Evolutionary conservation across 2,888 invertebrate genomes (phyloP).

Genomic region (Papilio elwesi): DNA sequence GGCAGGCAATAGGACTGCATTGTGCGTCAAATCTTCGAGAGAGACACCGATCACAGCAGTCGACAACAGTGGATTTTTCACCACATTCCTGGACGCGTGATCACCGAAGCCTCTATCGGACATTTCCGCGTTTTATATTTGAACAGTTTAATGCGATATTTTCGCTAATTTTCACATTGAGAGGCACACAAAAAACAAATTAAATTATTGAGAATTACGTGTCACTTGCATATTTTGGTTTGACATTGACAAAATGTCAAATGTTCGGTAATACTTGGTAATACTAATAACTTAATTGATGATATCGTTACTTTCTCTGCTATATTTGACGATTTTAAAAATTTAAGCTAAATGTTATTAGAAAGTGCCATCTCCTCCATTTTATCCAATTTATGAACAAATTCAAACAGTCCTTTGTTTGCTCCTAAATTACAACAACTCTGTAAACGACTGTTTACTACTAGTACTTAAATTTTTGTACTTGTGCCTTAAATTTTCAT

Average conservation of each 20-base stretch:
- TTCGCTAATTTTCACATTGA: slow-evolving; percentile 78
- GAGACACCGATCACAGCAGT: slow-evolving; percentile 89
- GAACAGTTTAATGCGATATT: slow-evolving; percentile 67
- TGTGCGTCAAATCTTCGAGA: slow-evolving; percentile 89
- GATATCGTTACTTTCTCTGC: neutral
- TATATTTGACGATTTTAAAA: neutral
- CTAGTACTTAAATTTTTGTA: too few relatives aligned
- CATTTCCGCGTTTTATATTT: slow-evolving; percentile 62
- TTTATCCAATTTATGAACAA: too few relatives aligned
- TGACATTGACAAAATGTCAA: slow-evolving; percentile 52
- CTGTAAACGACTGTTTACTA: too few relatives aligned
- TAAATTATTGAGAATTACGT: slow-evolving; percentile 81
- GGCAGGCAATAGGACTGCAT: slow-evolving; percentile 88
- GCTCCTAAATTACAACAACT: too few relatives aligned
- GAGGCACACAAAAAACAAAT: slow-evolving; percentile 79
- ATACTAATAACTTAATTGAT: neutral
- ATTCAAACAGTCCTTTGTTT: too few relatives aligned
- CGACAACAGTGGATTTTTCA: slow-evolving; percentile 88
- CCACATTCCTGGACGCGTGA: slow-evolving; percentile 69
- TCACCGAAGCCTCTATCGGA: slow-evolving; percentile 80
- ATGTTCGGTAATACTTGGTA: slow-evolving; percentile 36
- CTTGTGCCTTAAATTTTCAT: too few relatives aligned
- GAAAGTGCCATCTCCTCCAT: too few relatives aligned
- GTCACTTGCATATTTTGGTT: slow-evolving; percentile 80
- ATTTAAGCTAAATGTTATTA: too few relatives aligned